Percentiles rank a stretch among this genome's conserved stretches.
Evolutionary conservation across 30 jellyfish, hydroid and myxozoan genomes (phyloP).

Genomic region (Hydra vulgaris): DNA sequence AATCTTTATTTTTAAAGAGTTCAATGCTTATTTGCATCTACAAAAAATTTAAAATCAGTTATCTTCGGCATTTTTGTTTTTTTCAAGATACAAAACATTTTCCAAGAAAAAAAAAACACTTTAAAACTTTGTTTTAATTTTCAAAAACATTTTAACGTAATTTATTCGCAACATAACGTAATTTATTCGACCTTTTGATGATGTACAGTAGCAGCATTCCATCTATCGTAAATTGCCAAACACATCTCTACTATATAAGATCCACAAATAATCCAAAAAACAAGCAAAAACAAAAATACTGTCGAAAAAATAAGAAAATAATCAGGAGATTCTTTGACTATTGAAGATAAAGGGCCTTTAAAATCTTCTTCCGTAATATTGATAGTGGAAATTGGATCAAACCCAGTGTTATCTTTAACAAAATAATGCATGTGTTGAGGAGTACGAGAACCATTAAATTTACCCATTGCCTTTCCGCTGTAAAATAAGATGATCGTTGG

Average conservation of each 20-base stretch:
- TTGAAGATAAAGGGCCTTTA: constrained; percentile 11
- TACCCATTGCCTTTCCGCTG: constrained; percentile 17
- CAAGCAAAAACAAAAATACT: background rate
- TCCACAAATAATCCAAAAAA: background rate
- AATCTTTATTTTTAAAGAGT: too few relatives aligned
- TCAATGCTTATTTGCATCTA: too few relatives aligned
- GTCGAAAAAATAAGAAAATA: constrained; percentile 15
- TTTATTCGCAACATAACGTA: background rate
- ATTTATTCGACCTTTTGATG: background rate
- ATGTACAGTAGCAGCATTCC: background rate
- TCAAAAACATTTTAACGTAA: background rate
- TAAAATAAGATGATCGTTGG: constrained; percentile 33
- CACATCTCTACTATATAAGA: background rate
- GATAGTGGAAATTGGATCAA: constrained; percentile 7
- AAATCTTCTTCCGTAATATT: constrained; percentile 18
- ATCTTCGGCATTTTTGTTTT: too few relatives aligned
- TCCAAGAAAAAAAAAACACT: too few relatives aligned
- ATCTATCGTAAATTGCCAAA: background rate
- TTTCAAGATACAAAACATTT: too few relatives aligned
- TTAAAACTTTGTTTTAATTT: background rate
- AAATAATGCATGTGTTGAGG: background rate
- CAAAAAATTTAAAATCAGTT: too few relatives aligned
- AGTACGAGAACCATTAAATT: constrained; percentile 19
- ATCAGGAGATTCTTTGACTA: background rate
- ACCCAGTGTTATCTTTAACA: constrained; percentile 1